Percentiles rank a stretch among this genome's conserved stretches.
phyloP scores from a whole-genome alignment of 2,888 invertebrate genomes.

The Apamea epomidion region DNA sequence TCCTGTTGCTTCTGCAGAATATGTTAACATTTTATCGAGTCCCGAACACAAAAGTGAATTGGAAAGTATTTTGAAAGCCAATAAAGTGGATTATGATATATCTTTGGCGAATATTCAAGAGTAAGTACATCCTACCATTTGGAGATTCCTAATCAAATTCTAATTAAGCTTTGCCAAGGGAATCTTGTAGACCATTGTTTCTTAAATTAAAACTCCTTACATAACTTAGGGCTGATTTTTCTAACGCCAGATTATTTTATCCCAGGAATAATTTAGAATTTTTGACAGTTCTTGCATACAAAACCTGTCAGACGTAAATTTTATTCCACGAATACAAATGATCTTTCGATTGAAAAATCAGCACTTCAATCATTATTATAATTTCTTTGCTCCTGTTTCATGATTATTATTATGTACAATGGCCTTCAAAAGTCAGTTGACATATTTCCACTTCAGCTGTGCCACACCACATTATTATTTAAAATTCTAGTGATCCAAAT shows the following conservation, averaged over 20 bases:
- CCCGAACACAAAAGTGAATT: slow-evolving; percentile 76
- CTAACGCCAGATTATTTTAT: too few species aligned
- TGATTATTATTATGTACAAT: too few species aligned
- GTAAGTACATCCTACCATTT: slow-evolving; percentile 74
- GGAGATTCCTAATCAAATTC: neutral
- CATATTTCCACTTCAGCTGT: too few species aligned
- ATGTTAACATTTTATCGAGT: slow-evolving; percentile 80
- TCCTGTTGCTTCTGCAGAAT: slow-evolving; percentile 71
- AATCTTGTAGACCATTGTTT: neutral
- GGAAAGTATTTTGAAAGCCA: slow-evolving; percentile 71
- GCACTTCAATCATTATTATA: neutral
- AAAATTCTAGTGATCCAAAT: too few species aligned
- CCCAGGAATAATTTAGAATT: too few species aligned
- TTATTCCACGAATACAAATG: too few species aligned
- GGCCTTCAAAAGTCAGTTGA: too few species aligned
- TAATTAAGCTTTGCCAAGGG: neutral
- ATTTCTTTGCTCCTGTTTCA: neutral
- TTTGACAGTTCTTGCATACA: too few species aligned
- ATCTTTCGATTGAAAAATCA: too few species aligned
- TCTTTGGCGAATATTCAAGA: slow-evolving; percentile 85
- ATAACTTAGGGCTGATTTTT: neutral
- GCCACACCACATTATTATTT: too few species aligned
- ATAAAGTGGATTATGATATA: slow-evolving; percentile 79
- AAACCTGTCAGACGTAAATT: too few species aligned
- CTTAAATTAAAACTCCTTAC: neutral